phyloP scores from a whole-genome alignment of 2,888 invertebrate genomes.

The Microchrysa polita region DNA sequence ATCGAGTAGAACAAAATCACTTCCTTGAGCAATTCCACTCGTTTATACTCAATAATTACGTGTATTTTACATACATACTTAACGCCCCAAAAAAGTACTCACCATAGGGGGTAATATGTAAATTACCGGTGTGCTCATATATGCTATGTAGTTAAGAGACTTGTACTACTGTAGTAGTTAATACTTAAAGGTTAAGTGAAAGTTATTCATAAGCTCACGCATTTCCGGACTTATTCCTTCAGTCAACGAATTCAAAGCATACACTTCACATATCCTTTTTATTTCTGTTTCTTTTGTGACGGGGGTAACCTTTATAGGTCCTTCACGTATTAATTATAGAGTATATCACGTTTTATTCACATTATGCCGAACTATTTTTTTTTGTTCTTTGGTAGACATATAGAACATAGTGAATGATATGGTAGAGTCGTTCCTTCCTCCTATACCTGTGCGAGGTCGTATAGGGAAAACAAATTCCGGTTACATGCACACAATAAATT shows the following conservation, averaged over 20 bases:
- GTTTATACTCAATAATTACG: background rate
- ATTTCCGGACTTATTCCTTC: slow-evolving; percentile 47
- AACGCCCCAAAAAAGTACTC: slow-evolving; percentile 17
- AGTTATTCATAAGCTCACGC: slow-evolving; percentile 50
- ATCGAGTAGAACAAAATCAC: background rate
- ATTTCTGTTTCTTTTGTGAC: background rate
- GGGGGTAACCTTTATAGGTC: slow-evolving; percentile 30
- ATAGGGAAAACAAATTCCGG: slow-evolving; percentile 47
- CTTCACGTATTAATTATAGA: background rate
- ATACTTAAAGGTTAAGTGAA: slow-evolving; percentile 48
- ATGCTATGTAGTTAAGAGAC: slow-evolving; percentile 31
- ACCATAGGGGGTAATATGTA: slow-evolving; percentile 45
- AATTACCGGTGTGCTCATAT: slow-evolving; percentile 47
- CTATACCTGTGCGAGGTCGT: slow-evolving; percentile 28
- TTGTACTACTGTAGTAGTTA: slow-evolving; percentile 46
- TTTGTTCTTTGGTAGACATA: background rate
- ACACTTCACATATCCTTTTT: slow-evolving; percentile 30
- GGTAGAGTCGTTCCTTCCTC: slow-evolving; percentile 1
- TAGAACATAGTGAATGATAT: slow-evolving; percentile 9
- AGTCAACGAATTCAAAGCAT: slow-evolving; percentile 28
- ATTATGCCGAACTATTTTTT: background rate
- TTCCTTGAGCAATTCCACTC: background rate
- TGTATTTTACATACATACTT: background rate
- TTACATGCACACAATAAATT: slow-evolving; percentile 48
- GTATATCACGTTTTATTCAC: too few species aligned